Conservation (phyloP, 2,888 invertebrate genomes). For the Rhagium mordax region DNA sequence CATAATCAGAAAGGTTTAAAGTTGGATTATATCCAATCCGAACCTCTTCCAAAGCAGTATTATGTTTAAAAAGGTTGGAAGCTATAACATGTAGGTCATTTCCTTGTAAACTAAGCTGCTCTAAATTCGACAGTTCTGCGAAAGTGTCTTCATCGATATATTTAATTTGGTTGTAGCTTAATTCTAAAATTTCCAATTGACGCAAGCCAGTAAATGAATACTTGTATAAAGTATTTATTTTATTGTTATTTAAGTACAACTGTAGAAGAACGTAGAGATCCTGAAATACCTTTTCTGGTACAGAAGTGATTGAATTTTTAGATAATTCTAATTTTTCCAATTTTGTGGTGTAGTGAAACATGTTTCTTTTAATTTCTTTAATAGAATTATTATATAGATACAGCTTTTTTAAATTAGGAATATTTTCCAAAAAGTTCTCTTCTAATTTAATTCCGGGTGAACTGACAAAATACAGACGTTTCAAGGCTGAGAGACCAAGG, state of each 20-base stretch:
- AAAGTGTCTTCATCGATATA: conserved; percentile 77
- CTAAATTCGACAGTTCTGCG: conserved; percentile 50
- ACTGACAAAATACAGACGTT: conserved; percentile 24
- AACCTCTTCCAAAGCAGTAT: conserved; percentile 74
- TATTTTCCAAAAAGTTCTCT: conserved; percentile 37
- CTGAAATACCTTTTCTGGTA: conserved; percentile 77
- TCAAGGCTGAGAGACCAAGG: conserved; percentile 23
- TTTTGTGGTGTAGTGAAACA: conserved; percentile 77
- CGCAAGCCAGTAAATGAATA: conserved; percentile 77
- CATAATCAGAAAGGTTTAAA: conserved; percentile 49
- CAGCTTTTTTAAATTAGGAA: conserved; percentile 52
- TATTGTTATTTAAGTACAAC: conserved; percentile 78
- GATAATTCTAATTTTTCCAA: conserved; percentile 80
- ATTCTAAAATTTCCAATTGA: conserved; percentile 78
- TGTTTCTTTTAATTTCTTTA: conserved; percentile 69
- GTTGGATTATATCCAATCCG: conserved; percentile 68
- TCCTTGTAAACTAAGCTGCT: conserved; percentile 50
- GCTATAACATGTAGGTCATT: conserved; percentile 73
- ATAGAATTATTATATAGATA: conserved; percentile 51
- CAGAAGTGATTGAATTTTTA: conserved; percentile 76
- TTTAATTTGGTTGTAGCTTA: conserved; percentile 79
- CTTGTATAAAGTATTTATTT: conserved; percentile 65
- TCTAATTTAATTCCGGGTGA: conserved; percentile 13
- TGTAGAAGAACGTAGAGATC: conserved; percentile 75
- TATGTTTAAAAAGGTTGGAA: conserved; percentile 74